Evolutionary conservation across 2,113 vertebrate species (phyloP), one percentile per base, ranked within the genome.

Genomic region (Percopsis transmontana): DNA sequence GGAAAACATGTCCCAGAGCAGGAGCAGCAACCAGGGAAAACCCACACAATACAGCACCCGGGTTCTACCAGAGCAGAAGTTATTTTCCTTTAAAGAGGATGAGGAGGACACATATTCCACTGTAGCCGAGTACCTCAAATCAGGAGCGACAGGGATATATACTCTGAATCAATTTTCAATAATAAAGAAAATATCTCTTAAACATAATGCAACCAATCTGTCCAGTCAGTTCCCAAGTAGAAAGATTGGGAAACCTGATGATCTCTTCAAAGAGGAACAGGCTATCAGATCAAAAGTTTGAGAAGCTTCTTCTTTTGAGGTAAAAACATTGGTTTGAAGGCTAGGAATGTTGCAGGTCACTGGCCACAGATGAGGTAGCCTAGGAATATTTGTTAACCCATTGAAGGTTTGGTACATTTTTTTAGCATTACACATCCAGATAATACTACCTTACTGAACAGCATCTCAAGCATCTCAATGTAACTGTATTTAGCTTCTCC

Each of bases 191-290:
- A 42, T 70, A 10, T 70, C 47, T 10, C 56, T 76, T 7, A 40
- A 15, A 48, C 40, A 63, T 33, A 72, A 72, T 66, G 58, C 68
- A 58, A 57, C 68, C 62, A 67, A 48, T 45, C 71, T 58, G 4
- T 67, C 64, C 56, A 74, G 71, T 74, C 48, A n/a, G n/a, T n/a
- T n/a, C 58, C 13, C 71, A 63, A 61, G 63, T 68, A 33, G 71
- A 68, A 20, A 67, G 71, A 67, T 40, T 66, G 48, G 73, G 66
- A 23, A 76, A 70, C 11, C 74, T 76, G 0, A 39, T 70, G 5
- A 47, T 68, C 42, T 56, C 72, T 51, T 58, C 62, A 58, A 52
- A 58, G 52, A 58, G 59, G 23, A 75, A 64, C 60, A 58, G 66
- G 20, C 45, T 75, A 0, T 53, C 72, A 5, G 66, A 76, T 16